Base-by-base conservation (phyloP, 2,797 vertebrate genomes). In the Ceryle rudis region DNA sequence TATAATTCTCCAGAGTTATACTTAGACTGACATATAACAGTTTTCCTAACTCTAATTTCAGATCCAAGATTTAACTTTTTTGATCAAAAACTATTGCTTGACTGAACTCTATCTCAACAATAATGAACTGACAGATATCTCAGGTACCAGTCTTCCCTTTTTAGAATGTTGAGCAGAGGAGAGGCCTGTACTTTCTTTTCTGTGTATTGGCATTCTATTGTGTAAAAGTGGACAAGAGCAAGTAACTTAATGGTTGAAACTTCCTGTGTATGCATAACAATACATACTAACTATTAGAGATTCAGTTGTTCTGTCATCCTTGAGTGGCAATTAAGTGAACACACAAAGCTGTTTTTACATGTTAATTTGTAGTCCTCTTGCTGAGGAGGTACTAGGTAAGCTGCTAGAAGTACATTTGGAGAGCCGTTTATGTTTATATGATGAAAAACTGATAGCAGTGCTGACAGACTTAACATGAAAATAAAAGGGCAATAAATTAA, bases 91-190 rank as follows among this genome's bases (percentile, higher is more conserved):
- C 97, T 98, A 97, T 81, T 98, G 98, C 93, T 81, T 99, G 96
- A 98, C 98, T 62, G 98, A 99, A 95, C 96, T 99, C 28, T 98
- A 99, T 85, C 98, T 99, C 82, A 98, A 99, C 87, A 97, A 98
- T 70, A 99, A 99, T 44, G 96, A 97, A 57, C 97, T 99, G 79
- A 98, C 86, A 96, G 97, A 98, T 69, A 93, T 99, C 93, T 96
- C 97, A 98, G 99, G 98, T 99, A 98, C 13, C 82, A 62, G 2
- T n/a, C 31, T 78, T 74, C 31, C 19, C 11, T 37, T 83, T 90
- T 87, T 42, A 57, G 21, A 13, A 44, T 90, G 26, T 79, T 94
- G 21, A 83, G 42, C 57, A 79, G 47, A 75, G n/a, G 25, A 51
- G 46, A 47, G 46, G 23, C 10, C 39, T 81, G 0, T 28, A 6